Evolutionary conservation across 2,888 invertebrate species (phyloP).

Genomic region (Pseudococcus jackbeardsleyi): DNA sequence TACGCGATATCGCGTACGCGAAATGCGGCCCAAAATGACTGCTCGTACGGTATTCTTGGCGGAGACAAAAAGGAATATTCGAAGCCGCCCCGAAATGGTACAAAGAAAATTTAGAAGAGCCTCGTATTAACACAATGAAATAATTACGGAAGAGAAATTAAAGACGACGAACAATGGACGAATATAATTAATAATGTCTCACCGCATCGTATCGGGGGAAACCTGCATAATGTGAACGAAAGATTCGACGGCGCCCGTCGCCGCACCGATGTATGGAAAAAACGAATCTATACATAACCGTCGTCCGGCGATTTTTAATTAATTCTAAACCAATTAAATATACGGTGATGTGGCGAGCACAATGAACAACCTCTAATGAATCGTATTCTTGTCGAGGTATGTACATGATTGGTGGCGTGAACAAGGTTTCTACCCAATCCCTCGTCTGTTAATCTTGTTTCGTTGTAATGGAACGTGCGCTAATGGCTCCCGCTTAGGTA

Average conservation of each 20-base stretch:
- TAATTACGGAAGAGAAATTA: conserved; percentile 42
- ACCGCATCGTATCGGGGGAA: background rate
- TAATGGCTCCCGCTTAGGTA: background rate
- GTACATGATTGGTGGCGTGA: background rate
- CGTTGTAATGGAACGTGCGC: background rate
- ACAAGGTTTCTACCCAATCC: background rate
- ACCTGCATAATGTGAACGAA: conserved; percentile 2
- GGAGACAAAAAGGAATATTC: conserved; percentile 38
- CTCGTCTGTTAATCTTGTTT: background rate
- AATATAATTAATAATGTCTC: conserved; percentile 40
- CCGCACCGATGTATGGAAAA: background rate
- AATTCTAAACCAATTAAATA: conserved; percentile 17
- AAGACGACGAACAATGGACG: conserved; percentile 44
- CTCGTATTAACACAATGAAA: conserved; percentile 48
- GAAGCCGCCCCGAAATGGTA: conserved; percentile 14
- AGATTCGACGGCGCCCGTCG: background rate
- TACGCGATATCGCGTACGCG: background rate
- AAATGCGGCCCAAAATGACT: background rate
- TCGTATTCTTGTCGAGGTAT: conserved; percentile 20
- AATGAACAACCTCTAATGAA: background rate
- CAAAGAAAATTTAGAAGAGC: conserved; percentile 29
- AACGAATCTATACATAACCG: background rate
- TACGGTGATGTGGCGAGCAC: background rate
- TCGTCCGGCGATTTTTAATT: background rate
- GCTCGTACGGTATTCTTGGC: conserved; percentile 32